phyloP scores from a whole-genome alignment of 2,113 vertebrate genomes.

The Leuciscus idus region DNA sequence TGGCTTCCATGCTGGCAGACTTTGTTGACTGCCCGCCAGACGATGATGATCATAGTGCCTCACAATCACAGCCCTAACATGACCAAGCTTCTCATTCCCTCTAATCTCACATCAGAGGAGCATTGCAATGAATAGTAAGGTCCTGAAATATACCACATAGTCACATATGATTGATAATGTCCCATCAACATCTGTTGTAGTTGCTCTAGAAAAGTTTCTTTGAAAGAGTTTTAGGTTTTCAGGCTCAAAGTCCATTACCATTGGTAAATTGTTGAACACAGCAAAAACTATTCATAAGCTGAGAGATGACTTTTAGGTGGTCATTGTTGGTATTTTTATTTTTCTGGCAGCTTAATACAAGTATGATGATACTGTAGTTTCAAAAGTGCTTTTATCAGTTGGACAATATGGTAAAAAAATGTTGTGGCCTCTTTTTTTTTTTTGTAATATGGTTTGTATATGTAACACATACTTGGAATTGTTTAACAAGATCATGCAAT shows the following conservation, averaged over 20 bases:
- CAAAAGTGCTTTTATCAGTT: not conserved
- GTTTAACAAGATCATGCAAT: constrained; percentile 40
- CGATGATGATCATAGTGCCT: constrained; percentile 75
- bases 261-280: not conserved
- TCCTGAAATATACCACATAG: not conserved
- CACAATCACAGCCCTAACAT: constrained; percentile 61
- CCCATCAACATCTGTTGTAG: not conserved
- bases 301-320: not conserved
- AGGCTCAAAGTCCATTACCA: not conserved
- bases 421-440: not conserved
- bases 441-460: constrained; percentile 31
- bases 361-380: not conserved
- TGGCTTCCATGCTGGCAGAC: constrained; percentile 89
- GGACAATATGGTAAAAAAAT: not conserved
- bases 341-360: constrained; percentile 6
- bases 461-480: constrained; percentile 17
- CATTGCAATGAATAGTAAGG: not conserved
- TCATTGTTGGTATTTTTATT: not conserved
- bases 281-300: not conserved
- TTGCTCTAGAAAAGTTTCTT: not conserved
- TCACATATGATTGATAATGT: not conserved
- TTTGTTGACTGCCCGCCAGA: constrained; percentile 90
- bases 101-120: not conserved
- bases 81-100: not conserved
- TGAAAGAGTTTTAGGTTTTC: not conserved